Base-by-base conservation (phyloP, 2,113 vertebrate genomes). In the Mirza zaza region DNA sequence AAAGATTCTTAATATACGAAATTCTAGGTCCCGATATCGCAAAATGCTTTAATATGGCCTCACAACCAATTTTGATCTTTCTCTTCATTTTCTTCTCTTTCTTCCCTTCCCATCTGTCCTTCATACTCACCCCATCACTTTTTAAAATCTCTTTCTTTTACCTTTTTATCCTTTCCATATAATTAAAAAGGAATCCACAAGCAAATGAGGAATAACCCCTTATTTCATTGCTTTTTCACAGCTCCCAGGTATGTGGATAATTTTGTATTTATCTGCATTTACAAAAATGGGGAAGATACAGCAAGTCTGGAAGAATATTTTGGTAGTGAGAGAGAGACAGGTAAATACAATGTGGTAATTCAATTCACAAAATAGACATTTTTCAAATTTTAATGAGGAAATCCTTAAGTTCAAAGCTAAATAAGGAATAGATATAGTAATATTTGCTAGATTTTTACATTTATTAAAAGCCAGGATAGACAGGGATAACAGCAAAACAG, bases 301-400 rank as follows among this genome's bases (percentile, higher is more conserved):
- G 3, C 15, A 92, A 61, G 20, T 73, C 55, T 50, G 21, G 36
- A 48, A 86, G 59, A 70, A 70, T 73, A 18, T 68, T 63, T 39
- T 21, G 52, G 52, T 68, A 89, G 25, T 79, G 52, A 29, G 55
- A 96, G 82, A 42, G 61, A 95, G 29, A 96, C 12, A 87, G 77
- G 6, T 57, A 94, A 91, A 55, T 73, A 65, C 12, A 36, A 88
- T 34, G 15, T 68, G 75, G 76, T 90, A 90, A 92, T 95, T 93
- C 88, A 95, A 75, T 93, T 95, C 63, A 77, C 32, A 75, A 93
- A 96, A 87, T 85, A 93, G 91, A 96, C 70, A 85, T 90, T 97
- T 95, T 95, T 95, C 93, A 97, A 96, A 90, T 65, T 97, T 97
- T 98, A 97, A 97, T 96, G 91, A 97, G 93, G 80, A 91, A 94